Evolutionary conservation across 92 coral and sea anemone species (phyloP), one percentile per base, ranked within the genome.

Genomic region (Phenganax subtilis): DNA sequence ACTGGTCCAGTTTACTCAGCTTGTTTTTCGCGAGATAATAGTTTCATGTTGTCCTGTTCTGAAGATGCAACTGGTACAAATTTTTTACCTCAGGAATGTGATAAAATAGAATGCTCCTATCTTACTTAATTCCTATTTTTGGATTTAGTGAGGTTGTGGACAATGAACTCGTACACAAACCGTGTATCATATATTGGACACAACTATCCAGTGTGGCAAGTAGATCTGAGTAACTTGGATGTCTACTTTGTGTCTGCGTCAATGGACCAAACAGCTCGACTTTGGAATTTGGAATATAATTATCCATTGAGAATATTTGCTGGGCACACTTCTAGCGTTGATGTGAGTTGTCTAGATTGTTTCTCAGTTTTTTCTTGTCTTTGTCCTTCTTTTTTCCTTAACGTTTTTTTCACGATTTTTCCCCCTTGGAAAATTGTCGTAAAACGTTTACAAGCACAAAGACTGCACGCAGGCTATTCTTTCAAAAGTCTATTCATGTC

Each of bases 201-300:
- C 74, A 90, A 88, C 82, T 89, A 90, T 80, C 99, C 99, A 85
- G 99, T 96, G 52, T 96, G 97, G 97, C 87, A 86, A 85, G 89
- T 96, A 89, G 99, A 96, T 83, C 80, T 90, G 54, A 96, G 99
- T 78, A 85, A 93, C 65, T 92, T 90, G 82, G 92, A 91, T 72
- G 87, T 88, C 69, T 96, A 96, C 91, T 96, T 96, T 84, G 99
- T 91, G 53, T 92, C 92, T 77, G 90, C 96, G n/a, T 96, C 99
- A 80, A 96, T 92, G 87, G 99, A 96, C 86, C 91, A 88, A 81
- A 88, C 99, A 82, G 99, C 97, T 55, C 85, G 97, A 57, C 88
- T 96, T n/a, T 96, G 99, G 99, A 92, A 92, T 67, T 69, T 91
- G 11, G 99, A 96, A 82, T 90, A 90, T 70, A 96, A 90, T 71